A percentile compares a stretch with the other conserved stretches of the same genome.
These are phyloP conservation scores for Kradibia gibbosae DNA, from an alignment of 1,140 invertebrate species.

Conservation along the genomic window DNA sequence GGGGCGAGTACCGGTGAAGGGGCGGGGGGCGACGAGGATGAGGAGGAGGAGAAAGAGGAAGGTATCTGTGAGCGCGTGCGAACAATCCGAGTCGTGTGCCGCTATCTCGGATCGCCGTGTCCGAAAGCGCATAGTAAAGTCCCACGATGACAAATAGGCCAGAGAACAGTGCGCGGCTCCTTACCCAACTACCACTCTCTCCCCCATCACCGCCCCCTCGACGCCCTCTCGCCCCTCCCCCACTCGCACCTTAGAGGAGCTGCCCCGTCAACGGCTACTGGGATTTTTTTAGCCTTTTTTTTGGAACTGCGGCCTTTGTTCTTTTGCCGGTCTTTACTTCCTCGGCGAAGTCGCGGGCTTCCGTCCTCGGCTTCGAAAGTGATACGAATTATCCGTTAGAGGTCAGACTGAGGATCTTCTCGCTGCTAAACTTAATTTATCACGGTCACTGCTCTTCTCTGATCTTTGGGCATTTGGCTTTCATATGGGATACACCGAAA, in stretches of 20 bases:
- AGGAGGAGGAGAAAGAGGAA: neutral
- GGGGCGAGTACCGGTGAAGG: too few relatives aligned
- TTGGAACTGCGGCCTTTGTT: neutral
- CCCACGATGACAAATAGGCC: constrained; percentile 39
- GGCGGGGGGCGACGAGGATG: too few relatives aligned
- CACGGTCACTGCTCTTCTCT: too few relatives aligned
- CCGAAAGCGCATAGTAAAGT: constrained; percentile 27
- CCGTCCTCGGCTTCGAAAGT: too few relatives aligned
- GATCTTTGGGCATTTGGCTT: too few relatives aligned
- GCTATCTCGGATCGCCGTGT: constrained; percentile 36
- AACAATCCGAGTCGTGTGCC: neutral
- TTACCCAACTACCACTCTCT: neutral
- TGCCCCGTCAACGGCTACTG: neutral
- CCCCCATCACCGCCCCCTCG: neutral
- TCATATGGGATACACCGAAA: too few relatives aligned
- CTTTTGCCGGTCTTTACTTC: neutral
- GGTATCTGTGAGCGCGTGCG: neutral
- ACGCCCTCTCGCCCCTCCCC: neutral
- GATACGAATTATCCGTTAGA: too few relatives aligned
- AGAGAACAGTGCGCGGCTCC: neutral
- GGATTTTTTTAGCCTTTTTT: neutral
- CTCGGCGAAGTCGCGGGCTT: too few relatives aligned
- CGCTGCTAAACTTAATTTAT: too few relatives aligned
- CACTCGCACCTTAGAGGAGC: too few relatives aligned
- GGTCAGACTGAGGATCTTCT: too few relatives aligned